A percentile compares a stretch with the other conserved stretches of the same genome.
These are phyloP conservation scores for Arizona elegans DNA, from an alignment of 2,113 vertebrate species.

Conservation along the genomic window DNA sequence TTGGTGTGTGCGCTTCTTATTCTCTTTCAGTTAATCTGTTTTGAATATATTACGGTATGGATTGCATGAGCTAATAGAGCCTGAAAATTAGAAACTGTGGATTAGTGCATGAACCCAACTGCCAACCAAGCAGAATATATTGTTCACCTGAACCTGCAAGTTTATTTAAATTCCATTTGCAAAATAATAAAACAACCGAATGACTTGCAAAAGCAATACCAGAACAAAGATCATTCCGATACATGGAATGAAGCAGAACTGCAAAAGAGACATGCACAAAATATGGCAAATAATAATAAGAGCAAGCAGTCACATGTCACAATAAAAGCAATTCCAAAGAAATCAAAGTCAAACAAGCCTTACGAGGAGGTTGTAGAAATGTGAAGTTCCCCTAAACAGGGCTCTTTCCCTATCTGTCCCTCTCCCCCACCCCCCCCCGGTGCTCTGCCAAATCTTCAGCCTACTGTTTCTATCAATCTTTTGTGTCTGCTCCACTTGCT, in stretches of 20 bases:
- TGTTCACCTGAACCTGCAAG: not conserved
- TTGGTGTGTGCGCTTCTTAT: not conserved
- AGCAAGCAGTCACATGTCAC: not conserved
- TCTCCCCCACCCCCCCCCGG: not conserved
- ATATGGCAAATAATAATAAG: not conserved
- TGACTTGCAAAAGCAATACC: not conserved
- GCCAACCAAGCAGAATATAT: not conserved
- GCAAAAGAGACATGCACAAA: not conserved
- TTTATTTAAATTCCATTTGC: not conserved
- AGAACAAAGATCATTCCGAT: not conserved
- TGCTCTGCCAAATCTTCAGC: not conserved
- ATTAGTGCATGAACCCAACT: not conserved
- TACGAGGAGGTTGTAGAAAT: not conserved
- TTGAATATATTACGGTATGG: not conserved
- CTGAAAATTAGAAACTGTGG: not conserved
- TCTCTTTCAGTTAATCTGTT: not conserved
- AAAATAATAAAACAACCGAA: not conserved
- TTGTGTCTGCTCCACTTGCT: not conserved
- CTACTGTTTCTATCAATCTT: not conserved
- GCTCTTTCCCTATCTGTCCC: not conserved
- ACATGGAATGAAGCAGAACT: not conserved
- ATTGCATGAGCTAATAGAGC: not conserved
- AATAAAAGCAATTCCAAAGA: not conserved
- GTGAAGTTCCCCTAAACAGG: not conserved
- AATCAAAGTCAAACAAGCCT: not conserved